Conservation (phyloP, 2,888 invertebrate genomes). For the Boloria euphrosyne region DNA sequence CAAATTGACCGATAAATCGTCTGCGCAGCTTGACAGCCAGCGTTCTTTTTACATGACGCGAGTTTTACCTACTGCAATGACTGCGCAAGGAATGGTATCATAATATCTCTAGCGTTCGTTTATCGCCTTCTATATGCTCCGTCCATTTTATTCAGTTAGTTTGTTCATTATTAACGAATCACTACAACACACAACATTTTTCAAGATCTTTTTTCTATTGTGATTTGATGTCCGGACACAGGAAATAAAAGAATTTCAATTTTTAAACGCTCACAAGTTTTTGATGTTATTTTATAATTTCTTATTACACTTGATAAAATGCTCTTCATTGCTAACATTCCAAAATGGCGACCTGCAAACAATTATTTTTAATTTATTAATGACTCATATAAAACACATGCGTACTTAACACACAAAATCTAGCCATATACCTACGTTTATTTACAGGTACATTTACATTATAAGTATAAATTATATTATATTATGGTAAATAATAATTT, state of each 20-base stretch:
- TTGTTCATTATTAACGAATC: not conserved
- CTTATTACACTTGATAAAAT: slow-evolving; percentile 59
- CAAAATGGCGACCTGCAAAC: slow-evolving; percentile 65
- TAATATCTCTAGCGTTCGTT: too few species aligned
- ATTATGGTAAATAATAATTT: too few species aligned
- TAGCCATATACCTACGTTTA: too few species aligned
- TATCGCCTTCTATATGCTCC: too few species aligned
- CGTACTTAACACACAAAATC: too few species aligned
- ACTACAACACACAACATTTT: not conserved
- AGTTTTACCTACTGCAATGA: too few species aligned
- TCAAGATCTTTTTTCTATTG: slow-evolving; percentile 48
- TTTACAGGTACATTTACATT: too few species aligned
- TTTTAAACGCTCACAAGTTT: slow-evolving; percentile 54
- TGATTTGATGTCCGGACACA: slow-evolving; percentile 60
- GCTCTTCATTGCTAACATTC: slow-evolving; percentile 67
- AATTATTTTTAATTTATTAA: not conserved
- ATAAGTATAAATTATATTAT: too few species aligned
- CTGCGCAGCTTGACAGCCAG: too few species aligned
- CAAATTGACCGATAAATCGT: too few species aligned
- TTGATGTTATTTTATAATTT: slow-evolving; percentile 56
- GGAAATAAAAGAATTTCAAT: slow-evolving; percentile 68
- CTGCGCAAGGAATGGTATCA: too few species aligned
- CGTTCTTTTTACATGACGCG: too few species aligned
- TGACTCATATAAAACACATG: not conserved
- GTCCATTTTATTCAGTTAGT: not conserved